Evolutionary conservation across 2,888 invertebrate species (phyloP).

Genomic region (Itoplectis maculator): DNA sequence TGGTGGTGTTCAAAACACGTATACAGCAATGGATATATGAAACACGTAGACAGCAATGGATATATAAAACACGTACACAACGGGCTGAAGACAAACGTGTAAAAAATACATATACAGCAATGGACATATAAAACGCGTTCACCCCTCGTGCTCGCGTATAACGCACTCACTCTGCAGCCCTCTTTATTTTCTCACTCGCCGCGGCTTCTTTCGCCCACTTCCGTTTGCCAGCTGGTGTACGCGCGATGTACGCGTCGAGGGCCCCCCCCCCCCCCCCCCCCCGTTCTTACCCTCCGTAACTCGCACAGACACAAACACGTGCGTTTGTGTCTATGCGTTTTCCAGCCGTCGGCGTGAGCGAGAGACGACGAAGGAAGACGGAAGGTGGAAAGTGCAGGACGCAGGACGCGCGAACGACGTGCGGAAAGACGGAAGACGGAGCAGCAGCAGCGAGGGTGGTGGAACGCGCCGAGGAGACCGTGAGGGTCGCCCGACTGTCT

Average conservation of each 20-base stretch:
- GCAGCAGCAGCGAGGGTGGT: background rate
- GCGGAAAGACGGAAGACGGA: slow-evolving; percentile 15
- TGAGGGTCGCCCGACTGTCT: slow-evolving; percentile 65
- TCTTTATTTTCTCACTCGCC: slow-evolving; percentile 76
- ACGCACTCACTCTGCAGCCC: slow-evolving; percentile 46
- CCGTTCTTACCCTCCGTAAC: too few relatives aligned
- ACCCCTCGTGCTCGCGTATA: slow-evolving; percentile 59
- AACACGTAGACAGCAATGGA: too few relatives aligned
- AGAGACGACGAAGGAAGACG: background rate
- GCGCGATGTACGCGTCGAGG: slow-evolving; percentile 47
- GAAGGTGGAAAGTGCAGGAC: slow-evolving; percentile 6
- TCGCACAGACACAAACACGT: too few relatives aligned
- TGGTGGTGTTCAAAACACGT: slow-evolving; percentile 7
- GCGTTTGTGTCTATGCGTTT: too few relatives aligned
- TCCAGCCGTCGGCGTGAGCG: too few relatives aligned
- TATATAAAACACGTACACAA: slow-evolving; percentile 28
- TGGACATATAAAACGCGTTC: slow-evolving; percentile 35
- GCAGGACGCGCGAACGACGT: background rate
- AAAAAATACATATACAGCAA: too few relatives aligned
- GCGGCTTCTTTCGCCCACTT: slow-evolving; percentile 78
- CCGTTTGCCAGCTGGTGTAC: slow-evolving; percentile 81
- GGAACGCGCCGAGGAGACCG: too few relatives aligned
- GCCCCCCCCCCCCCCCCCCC: slow-evolving; percentile 42
- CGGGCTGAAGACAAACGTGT: slow-evolving; percentile 43
- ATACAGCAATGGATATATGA: slow-evolving; percentile 22